Conservation (phyloP, 2,888 invertebrate genomes). For the Hedya salicella region DNA sequence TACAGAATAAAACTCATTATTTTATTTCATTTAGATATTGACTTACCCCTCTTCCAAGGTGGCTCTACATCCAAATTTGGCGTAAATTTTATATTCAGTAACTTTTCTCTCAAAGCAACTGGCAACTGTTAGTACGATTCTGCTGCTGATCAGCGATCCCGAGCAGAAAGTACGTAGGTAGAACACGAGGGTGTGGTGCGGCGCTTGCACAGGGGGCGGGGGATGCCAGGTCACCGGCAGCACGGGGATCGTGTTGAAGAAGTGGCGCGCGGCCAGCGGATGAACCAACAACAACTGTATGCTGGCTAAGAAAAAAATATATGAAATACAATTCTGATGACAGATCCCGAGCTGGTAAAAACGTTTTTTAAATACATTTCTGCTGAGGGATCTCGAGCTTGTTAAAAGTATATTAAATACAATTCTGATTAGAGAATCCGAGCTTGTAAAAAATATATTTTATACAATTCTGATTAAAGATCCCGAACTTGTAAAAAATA, state of each 20-base stretch:
- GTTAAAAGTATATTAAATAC: no score
- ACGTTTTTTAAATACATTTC: no score
- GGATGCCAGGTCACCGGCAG: background rate
- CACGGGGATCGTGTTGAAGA: background rate
- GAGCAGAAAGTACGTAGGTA: constrained; percentile 68
- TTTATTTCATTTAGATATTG: no score
- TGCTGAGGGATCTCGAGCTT: no score
- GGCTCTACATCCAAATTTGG: constrained; percentile 64
- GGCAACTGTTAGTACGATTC: constrained; percentile 66
- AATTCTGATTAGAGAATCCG: no score
- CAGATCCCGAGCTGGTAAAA: no score
- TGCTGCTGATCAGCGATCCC: constrained; percentile 65
- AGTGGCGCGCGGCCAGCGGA: background rate
- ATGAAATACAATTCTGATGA: background rate
- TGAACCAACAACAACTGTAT: background rate
- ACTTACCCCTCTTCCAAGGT: constrained; percentile 59
- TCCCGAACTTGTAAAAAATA: no score
- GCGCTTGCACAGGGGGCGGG: constrained; percentile 46
- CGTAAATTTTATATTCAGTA: constrained; percentile 51
- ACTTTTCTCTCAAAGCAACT: constrained; percentile 58
- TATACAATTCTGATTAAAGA: no score
- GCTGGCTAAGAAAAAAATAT: background rate
- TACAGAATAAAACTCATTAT: no score
- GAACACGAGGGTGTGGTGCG: constrained; percentile 67
- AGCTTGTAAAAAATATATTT: no score